A percentile compares a stretch with the other conserved stretches of the same genome.
phyloP scores from a whole-genome alignment of 2,888 invertebrate genomes.

The Euplexia lucipara region DNA sequence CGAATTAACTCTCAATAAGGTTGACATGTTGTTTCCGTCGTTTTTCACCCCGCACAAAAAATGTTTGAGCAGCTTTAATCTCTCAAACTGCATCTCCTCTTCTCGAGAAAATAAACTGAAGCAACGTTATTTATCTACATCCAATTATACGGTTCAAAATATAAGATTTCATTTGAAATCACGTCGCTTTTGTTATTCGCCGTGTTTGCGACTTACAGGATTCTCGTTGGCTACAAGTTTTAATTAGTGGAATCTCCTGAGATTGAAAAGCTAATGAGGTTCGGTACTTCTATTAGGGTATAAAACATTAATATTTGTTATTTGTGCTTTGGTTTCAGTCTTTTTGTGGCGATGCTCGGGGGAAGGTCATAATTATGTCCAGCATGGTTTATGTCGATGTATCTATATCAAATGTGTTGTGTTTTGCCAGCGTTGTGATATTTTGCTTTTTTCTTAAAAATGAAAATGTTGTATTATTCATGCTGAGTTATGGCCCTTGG shows the following conservation, averaged over 20 bases:
- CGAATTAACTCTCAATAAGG: no score
- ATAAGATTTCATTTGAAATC: slow-evolving; percentile 41
- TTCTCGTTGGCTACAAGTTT: slow-evolving; percentile 48
- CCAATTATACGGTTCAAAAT: slow-evolving; percentile 30
- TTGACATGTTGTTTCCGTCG: no score
- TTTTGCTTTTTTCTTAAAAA: no score
- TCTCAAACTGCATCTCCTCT: background rate
- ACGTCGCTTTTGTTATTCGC: slow-evolving; percentile 25
- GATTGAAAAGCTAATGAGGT: slow-evolving; percentile 50
- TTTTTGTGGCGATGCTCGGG: background rate
- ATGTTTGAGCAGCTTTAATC: no score
- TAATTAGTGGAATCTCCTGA: slow-evolving; percentile 56
- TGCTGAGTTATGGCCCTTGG: no score
- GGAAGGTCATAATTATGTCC: background rate
- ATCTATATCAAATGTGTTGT: no score
- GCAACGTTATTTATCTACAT: slow-evolving; percentile 8
- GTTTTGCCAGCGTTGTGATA: no score
- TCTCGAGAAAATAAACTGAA: background rate
- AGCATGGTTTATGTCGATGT: no score
- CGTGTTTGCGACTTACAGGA: slow-evolving; percentile 23
- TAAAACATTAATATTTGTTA: slow-evolving; percentile 23
- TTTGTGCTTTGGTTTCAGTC: slow-evolving; percentile 4
- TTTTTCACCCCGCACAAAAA: no score
- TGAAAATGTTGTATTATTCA: no score
- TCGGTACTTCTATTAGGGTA: slow-evolving; percentile 24